Evolutionary conservation across 2,797 vertebrate species (phyloP).

Genomic region (Chiloscyllium punctatum): DNA sequence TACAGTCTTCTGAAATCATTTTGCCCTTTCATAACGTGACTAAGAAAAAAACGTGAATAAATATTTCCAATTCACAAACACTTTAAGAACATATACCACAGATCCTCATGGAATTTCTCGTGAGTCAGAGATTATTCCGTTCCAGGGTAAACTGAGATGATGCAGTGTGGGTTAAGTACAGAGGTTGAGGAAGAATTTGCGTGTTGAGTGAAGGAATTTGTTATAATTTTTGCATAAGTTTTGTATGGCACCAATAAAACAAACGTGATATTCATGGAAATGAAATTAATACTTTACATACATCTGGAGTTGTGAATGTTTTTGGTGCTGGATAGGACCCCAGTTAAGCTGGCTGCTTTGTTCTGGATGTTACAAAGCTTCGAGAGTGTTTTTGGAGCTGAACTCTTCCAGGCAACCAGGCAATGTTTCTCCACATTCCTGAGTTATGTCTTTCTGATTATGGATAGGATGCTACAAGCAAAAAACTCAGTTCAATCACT

Average conservation of each 20-base stretch:
- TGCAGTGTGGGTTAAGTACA: not conserved
- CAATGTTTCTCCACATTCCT: not conserved
- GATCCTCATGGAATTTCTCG: not conserved
- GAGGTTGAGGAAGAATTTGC: not conserved
- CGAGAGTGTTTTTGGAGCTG: not conserved
- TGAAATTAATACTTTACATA: not conserved
- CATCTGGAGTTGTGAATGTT: not conserved
- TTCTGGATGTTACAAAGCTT: not conserved
- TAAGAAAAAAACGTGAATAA: not conserved
- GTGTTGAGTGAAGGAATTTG: not conserved
- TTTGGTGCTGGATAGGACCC: not conserved
- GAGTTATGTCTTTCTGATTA: not conserved
- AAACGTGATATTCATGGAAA: not conserved
- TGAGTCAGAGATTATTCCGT: not conserved
- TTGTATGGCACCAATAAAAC: not conserved
- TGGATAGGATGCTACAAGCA: not conserved
- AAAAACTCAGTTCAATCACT: too few relatives aligned
- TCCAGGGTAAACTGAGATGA: not conserved
- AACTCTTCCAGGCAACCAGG: not conserved
- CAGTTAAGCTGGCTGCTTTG: not conserved
- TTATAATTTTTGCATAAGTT: not conserved
- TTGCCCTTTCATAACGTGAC: not conserved
- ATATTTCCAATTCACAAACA: not conserved
- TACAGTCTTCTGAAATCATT: not conserved
- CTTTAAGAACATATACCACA: not conserved